A percentile compares a stretch with the other conserved stretches of the same genome.
phyloP scores from a whole-genome alignment of 2,797 vertebrate species.

The Meriones psammophilus region DNA sequence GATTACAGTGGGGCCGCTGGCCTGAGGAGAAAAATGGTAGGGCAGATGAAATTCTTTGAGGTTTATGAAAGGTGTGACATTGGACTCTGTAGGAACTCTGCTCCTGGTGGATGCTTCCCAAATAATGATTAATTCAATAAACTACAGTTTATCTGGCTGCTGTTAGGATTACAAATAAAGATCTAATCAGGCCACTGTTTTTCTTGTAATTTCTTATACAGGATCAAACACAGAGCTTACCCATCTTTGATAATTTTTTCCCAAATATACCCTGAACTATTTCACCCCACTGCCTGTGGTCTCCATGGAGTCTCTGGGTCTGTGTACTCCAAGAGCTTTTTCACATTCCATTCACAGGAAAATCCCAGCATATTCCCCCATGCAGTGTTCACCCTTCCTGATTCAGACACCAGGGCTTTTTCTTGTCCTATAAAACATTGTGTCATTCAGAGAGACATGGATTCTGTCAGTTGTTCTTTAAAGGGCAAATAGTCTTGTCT shows the following conservation, averaged over 20 bases:
- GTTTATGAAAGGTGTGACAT: neutral
- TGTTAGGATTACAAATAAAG: neutral
- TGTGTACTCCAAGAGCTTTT: too few species aligned
- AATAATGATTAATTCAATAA: neutral
- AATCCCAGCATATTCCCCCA: neutral
- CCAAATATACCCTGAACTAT: neutral
- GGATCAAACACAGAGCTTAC: neutral
- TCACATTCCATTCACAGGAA: neutral
- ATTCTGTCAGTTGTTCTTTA: neutral
- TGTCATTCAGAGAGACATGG: neutral
- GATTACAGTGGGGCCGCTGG: neutral
- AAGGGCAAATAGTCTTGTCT: neutral
- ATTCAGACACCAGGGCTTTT: neutral
- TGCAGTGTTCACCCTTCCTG: too few species aligned
- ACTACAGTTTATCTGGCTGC: neutral
- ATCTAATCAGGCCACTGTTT: neutral
- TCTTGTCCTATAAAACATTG: neutral
- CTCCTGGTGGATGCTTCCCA: neutral
- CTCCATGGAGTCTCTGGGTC: neutral
- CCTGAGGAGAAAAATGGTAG: neutral
- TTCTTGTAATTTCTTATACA: neutral
- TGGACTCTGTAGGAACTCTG: too few species aligned
- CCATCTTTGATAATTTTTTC: neutral
- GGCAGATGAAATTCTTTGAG: neutral
- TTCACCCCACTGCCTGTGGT: neutral